Evolutionary conservation across 2,797 vertebrate genomes (phyloP), one percentile per base, ranked within the genome.

Genomic region (Leuciscus waleckii): DNA sequence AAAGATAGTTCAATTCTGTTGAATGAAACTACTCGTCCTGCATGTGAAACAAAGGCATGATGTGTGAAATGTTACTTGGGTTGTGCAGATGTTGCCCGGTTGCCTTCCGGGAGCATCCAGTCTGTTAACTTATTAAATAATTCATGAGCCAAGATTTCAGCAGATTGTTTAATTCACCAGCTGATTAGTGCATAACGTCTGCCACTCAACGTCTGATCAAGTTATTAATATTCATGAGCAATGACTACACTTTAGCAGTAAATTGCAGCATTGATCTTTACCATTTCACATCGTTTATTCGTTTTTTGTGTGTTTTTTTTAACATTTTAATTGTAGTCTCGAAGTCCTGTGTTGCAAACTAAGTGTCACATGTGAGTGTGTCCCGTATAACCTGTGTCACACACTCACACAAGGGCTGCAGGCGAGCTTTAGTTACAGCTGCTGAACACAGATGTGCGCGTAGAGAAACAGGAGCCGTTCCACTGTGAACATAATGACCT

Each of bases 361-460:
- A 37, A 68, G 56, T 11, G 58, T 67, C 37, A 39, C 80, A 23
- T 41, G 19, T 9, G 29, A 37, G 46, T 56, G 46, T 56, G 46
- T 54, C 68, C 29, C 2, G 7, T 65, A 17, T 65, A 65, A 32
- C 61, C 61, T 7, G 29, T 32, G 26, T 17, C 29, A 16, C 63
- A 70, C 65, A 70, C 39, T 17, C 14, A 29, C 39, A 65, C 21
- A 19, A n/a, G 4, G 23, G 51, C 70, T 70, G 35, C 51, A 32
- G 82, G 82, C 86, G 3, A 76, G 63, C 49, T 75, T 84, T 69
- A 81, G 26, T 87, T 35, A 69, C 82, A 84, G 86, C 58, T 51
- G 49, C 13, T 87, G 70, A 69, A 79, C 82, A 68, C 82, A 81
- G 86, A 61, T 87, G 82, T 84, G 75, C 17, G 35, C 73, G 56